Evolutionary conservation across 2,888 invertebrate species (phyloP).

Genomic region (Hyalella azteca): DNA sequence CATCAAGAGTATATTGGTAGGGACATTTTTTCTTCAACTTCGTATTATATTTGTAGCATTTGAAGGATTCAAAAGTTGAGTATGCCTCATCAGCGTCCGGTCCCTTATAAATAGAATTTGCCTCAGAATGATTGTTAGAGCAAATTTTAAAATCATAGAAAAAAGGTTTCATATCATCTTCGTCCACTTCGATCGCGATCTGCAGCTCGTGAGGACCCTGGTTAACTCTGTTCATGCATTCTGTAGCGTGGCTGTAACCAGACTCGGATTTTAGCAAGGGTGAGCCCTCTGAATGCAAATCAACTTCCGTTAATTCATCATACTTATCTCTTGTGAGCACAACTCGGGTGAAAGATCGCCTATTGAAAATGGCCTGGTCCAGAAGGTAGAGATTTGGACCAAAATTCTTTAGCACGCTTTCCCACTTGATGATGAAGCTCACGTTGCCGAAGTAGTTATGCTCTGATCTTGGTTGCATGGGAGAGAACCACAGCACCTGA

Average conservation of each 20-base stretch:
- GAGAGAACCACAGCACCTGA: slow-evolving; percentile 31
- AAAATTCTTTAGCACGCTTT: neutral
- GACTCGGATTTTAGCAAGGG: neutral
- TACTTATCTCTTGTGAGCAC: neutral
- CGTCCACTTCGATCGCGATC: neutral
- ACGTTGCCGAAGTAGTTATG: slow-evolving; percentile 16
- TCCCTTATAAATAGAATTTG: neutral
- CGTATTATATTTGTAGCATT: no score
- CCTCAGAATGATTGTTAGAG: neutral
- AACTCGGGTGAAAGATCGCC: neutral
- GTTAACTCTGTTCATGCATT: neutral
- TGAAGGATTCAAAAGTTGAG: neutral
- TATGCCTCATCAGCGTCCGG: neutral
- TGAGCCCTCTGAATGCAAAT: neutral
- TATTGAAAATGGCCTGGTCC: neutral
- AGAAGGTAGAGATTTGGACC: slow-evolving; percentile 10
- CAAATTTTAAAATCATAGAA: neutral
- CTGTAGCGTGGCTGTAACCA: neutral
- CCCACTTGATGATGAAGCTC: slow-evolving; percentile 11
- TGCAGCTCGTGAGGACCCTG: slow-evolving; percentile 3
- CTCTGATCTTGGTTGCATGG: neutral
- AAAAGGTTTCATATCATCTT: neutral
- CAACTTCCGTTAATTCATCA: neutral
- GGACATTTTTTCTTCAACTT: no score
- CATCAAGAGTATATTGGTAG: no score